Base-by-base conservation (phyloP, 2,113 vertebrate genomes). In the Brachyhypopomus occidentalis region DNA sequence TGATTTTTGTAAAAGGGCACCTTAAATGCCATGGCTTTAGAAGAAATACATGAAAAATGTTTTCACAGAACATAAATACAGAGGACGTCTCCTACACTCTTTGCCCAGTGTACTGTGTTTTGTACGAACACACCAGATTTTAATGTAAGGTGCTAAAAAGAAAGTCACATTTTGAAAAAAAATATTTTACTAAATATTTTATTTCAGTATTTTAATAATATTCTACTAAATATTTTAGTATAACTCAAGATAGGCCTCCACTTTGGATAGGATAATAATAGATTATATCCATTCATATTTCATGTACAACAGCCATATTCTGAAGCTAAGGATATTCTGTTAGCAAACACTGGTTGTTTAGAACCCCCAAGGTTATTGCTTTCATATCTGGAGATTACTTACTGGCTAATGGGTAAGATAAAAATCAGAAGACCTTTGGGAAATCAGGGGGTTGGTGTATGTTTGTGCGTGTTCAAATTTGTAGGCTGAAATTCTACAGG, bases 391-490 rank as follows among this genome's bases (percentile, higher is more conserved):
- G 41, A 45, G 11, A 38, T 60, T 45, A 30, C 36, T n/a, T 58
- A 70, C 67, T 27, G 77, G 9, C 45, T 78, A 78, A 70, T 69
- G 20, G 52, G 56, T 20, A 55, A 19, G 41, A 34, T 16, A 38
- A n/a, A 55, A 34, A 34, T 14, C 45, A n/a, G n/a, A 56, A 20
- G 14, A 52, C 41, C 48, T 8, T 8, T 1, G 12, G 11, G 16
- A 9, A 52, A 14, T 52, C 7, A 52, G 45, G 7, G 45, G 12
- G 12, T 52, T 41, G 5, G 41, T 41, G 2, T 41, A 8, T 41
- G 45, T 52, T 52, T 52, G 45, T 52, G 12, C 30, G 30, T 52
- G 45, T 52, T 52, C 45, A 52, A 8, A 52, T 52, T 52, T 14
- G 12, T 14, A 12, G 9, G 8, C 12, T 52, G 45, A 8, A 52